Conservation (phyloP, 2,797 vertebrate genomes). For the Enteromius paludinosus region DNA sequence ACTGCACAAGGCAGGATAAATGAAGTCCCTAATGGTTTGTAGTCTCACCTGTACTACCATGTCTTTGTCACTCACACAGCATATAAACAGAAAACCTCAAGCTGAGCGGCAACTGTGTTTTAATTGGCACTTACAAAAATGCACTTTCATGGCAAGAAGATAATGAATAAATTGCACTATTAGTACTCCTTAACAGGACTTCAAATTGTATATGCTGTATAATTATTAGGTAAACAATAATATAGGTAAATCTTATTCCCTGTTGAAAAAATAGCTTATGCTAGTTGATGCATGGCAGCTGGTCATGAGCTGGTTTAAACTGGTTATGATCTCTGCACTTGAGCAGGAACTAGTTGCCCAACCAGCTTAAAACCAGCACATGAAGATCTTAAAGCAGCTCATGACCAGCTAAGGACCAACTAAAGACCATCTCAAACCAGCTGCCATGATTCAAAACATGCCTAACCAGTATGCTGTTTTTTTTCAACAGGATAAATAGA, state of each 20-base stretch:
- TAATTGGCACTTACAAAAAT: conserved; percentile 23
- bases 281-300: neutral
- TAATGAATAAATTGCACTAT: neutral
- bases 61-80: conserved; percentile 59
- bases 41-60: conserved; percentile 67
- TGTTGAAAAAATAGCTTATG: neutral
- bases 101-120: neutral
- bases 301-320: neutral
- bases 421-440: neutral
- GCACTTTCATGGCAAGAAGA: neutral
- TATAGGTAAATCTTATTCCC: neutral
- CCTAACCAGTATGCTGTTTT: neutral
- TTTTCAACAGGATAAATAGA: neutral
- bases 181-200: neutral
- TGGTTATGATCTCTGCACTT: neutral
- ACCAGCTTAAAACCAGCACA: neutral
- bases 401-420: neutral
- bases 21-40: conserved; percentile 65
- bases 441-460: neutral
- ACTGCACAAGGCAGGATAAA: conserved; percentile 73
- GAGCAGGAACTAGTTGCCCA: neutral
- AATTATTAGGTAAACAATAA: neutral
- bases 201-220: neutral
- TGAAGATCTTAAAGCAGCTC: neutral
- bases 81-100: conserved; percentile 15